A percentile compares a stretch with the other conserved stretches of the same genome.
These are phyloP conservation scores for Deilephila porcellus DNA, from an alignment of 2,888 invertebrate species.

Conservation along the genomic window DNA sequence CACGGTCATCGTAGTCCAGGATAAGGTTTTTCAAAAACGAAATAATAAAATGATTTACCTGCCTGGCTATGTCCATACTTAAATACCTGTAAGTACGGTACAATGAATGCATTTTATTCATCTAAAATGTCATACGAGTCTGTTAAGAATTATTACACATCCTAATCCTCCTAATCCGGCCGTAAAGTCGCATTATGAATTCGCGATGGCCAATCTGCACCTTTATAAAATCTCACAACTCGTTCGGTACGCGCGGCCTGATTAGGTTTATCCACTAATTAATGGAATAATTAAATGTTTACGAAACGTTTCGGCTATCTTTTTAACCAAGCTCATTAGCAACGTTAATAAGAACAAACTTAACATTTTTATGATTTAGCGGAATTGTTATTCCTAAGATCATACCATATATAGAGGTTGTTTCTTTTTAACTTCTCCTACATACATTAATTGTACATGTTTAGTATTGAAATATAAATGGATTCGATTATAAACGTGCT, in stretches of 20 bases:
- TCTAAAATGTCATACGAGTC: background rate
- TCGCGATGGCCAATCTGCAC: constrained; percentile 19
- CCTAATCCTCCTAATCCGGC: background rate
- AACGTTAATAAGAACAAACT: background rate
- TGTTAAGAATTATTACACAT: background rate
- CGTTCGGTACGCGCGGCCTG: background rate
- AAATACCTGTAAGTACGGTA: background rate
- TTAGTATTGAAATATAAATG: background rate
- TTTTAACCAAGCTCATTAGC: constrained; percentile 1
- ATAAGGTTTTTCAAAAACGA: too few relatives aligned
- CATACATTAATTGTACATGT: too few relatives aligned
- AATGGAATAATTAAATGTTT: constrained; percentile 25
- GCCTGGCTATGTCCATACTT: background rate
- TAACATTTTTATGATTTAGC: constrained; percentile 7
- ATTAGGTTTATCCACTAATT: constrained; percentile 14
- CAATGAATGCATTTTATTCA: background rate
- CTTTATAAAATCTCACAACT: background rate
- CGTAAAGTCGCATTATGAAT: constrained; percentile 14
- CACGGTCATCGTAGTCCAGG: too few relatives aligned
- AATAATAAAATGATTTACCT: too few relatives aligned
- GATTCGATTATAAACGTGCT: constrained; percentile 15
- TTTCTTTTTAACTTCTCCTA: background rate
- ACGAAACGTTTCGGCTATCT: constrained; percentile 14
- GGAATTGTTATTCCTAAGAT: constrained; percentile 5
- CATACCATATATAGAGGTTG: too few relatives aligned